Base-by-base conservation (phyloP, 2,888 invertebrate species). In the Drosophila percnosoma region DNA sequence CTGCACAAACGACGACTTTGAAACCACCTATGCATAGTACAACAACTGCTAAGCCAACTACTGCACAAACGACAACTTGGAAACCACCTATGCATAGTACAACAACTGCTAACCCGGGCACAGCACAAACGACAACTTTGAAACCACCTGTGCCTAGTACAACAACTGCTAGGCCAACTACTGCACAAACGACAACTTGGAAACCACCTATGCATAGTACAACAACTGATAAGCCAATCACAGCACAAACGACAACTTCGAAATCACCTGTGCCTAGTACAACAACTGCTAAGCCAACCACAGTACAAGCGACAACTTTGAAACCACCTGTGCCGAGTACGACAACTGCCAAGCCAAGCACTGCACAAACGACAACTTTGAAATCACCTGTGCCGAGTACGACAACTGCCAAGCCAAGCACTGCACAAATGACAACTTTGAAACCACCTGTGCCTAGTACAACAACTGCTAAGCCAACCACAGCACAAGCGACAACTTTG, bases 251-350 rank as follows among this genome's bases (percentile, higher is more conserved):
- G 3, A 18, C 27, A 11, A 48, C 24, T 27, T 7, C 3, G 2
- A 15, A 7, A 2, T 15, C 27, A n/a, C 24, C 24, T 7, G 29
- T 1, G 29, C 29, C 29, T 7, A 29, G 29, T 7, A 29, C 29
- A 29, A 29, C 29, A 7, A 29, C 29, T 1, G 29, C 29, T 1
- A 29, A 29, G 7, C 29, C 29, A 29, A 0, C 0, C 7, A 29
- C 7, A 0, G 29, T 1, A 1, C 1, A 29, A 29, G 0, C 29
- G 7, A 29, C 29, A 29, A 7, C 29, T 29, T 29, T 1, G 1
- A 29, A 29, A 1, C 29, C 29, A 29, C 5, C 7, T 7, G 29
- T 24, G 24, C 24, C 2, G 2, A 24, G 24, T 2, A 24, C 24
- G 0, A 1, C 24, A 24, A 24, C 24, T 24, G 1, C 24, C 2